Evolutionary conservation across 2,888 invertebrate species (phyloP).

Genomic region (Nephrotoma guestfalica): DNA sequence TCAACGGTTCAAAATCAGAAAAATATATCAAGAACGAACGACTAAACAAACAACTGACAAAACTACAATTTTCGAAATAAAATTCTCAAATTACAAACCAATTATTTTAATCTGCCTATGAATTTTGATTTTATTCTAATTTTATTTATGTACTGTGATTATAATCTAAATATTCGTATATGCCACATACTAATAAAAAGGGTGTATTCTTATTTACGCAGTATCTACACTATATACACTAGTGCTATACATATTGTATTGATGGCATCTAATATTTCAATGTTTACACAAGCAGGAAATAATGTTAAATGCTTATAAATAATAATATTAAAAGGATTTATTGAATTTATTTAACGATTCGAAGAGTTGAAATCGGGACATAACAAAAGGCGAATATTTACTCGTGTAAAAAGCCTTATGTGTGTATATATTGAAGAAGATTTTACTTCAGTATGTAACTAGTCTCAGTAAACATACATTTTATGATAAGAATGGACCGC

Average conservation of each 20-base stretch:
- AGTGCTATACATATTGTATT: not conserved
- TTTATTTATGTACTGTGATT: not conserved
- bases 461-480: too few relatives aligned
- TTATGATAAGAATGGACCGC: too few relatives aligned
- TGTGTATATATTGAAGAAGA: too few relatives aligned
- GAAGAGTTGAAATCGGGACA: not conserved
- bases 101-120: constrained; percentile 1
- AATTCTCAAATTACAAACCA: constrained; percentile 3
- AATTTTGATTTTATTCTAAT: not conserved
- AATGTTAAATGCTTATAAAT: not conserved
- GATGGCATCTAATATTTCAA: not conserved
- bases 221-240: not conserved
- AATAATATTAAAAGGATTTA: not conserved
- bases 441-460: too few relatives aligned
- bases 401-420: too few relatives aligned
- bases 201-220: not conserved
- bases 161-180: not conserved
- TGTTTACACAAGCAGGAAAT: not conserved
- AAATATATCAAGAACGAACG: not conserved
- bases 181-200: not conserved
- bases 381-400: too few relatives aligned
- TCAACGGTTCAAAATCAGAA: too few relatives aligned
- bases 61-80: not conserved
- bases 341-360: not conserved
- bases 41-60: not conserved